Evolutionary conservation across 2,888 invertebrate genomes (phyloP).

Genomic region (Dasysyrphus albostriatus): DNA sequence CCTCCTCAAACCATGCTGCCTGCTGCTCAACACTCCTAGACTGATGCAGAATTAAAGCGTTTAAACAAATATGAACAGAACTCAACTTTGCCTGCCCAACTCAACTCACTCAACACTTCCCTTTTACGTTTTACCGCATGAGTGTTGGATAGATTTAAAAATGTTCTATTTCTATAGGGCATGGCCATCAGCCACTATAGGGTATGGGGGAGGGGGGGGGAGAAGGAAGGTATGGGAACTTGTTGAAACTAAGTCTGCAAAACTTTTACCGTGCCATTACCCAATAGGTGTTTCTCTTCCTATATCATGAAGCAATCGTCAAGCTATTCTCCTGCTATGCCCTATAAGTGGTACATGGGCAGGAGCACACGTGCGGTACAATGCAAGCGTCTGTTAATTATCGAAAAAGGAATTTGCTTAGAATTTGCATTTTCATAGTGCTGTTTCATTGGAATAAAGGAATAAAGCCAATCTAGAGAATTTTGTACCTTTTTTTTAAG

Average conservation of each 20-base stretch:
- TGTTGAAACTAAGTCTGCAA: conserved; percentile 61
- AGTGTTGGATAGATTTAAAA: conserved; percentile 43
- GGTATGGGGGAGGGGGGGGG: too few species aligned
- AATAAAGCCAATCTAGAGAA: conserved; percentile 34
- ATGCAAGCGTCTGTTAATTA: conserved; percentile 53
- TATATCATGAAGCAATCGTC: too few species aligned
- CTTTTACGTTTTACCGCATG: not conserved
- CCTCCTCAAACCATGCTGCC: not conserved
- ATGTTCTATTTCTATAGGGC: conserved; percentile 28
- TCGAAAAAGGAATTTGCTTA: conserved; percentile 58
- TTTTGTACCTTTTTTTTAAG: not conserved
- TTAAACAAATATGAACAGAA: conserved; percentile 41
- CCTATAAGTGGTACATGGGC: conserved; percentile 20
- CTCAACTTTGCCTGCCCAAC: conserved; percentile 27
- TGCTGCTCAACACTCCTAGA: not conserved
- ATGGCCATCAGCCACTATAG: conserved; percentile 14
- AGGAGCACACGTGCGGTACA: conserved; percentile 24
- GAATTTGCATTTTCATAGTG: conserved; percentile 48
- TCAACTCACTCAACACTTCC: conserved; percentile 1
- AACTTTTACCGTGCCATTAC: conserved; percentile 54
- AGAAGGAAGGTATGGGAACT: conserved; percentile 26
- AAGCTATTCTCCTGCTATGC: not conserved
- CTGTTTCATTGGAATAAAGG: conserved; percentile 3
- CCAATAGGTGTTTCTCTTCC: conserved; percentile 11
- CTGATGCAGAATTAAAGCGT: conserved; percentile 45